Base-by-base conservation (phyloP, 2,797 vertebrate species). In the Spea hammondii region DNA sequence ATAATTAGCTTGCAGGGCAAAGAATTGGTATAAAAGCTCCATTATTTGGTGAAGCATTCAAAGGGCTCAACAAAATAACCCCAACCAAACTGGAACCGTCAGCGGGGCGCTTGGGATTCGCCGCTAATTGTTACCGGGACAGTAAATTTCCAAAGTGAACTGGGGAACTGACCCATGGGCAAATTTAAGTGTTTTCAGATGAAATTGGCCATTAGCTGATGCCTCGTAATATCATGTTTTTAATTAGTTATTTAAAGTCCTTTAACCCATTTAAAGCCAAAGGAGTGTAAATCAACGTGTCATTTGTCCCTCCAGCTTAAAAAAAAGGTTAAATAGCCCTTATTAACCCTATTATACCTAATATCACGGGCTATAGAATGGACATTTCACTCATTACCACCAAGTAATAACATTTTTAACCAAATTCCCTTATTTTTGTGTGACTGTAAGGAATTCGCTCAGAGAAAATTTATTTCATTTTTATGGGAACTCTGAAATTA, bases 291-390 rank as follows among this genome's bases (percentile, higher is more conserved):
- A 53, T 7, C 51, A 53, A 11, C 32, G 32, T 32, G 32, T 32
- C 32, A 32, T 53, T 53, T 53, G 6, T 53, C 10, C 51, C 10
- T 53, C 10, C 10, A 53, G 10, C 10, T 53, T 7, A 53, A 53
- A 53, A 53, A 53, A 53, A 53, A 53, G 10, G 32, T 32, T 32
- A 68, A 70, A 62, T 45, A 60, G 57, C 47, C 6, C 9, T 3
- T 77, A 62, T 60, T 69, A 77, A 51, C 67, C 76, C 48, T 49
- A 77, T 77, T 77, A 51, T 77, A 70, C 62, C 64, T 70, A 77
- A 70, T 68, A 68, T 60, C 74, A 68, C 66, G 60, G 46, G 46
- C 55, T 54, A n/a, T 70, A 54, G 32, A 32, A 70, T 44, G 67
- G 74, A 50, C 74, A 32, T 32, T 32, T 32, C 32, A 32, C 32